Base-by-base conservation (phyloP, 2,113 vertebrate genomes). In the Sitta europaea region DNA sequence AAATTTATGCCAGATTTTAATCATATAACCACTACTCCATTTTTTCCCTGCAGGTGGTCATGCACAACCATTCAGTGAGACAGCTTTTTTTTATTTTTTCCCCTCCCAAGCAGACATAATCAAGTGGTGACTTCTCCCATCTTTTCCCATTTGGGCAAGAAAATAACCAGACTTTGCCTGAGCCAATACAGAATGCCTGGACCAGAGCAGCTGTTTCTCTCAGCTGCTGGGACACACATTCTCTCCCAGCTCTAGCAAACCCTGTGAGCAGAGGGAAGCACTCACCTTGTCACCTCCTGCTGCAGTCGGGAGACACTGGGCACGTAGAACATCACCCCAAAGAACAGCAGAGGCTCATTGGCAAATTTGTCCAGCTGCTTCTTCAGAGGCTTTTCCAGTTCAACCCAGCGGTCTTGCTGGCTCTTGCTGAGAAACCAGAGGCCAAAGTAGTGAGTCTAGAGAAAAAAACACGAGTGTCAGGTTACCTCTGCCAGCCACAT, bases 311-410 rank as follows among this genome's bases (percentile, higher is more conserved):
- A 99, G 51, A 99, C 99, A 47, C 92, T 99, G 90, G 99, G 99
- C 88, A 99, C 99, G 40, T 99, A 99, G 98, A 99, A 99, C 99
- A 99, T 99, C 38, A 99, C 99, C 65, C 99, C 99, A 14, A 99
- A 99, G 97, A 99, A 99, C 67, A 99, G 99, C 96, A 99, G 97
- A 29, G 98, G 98, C 97, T 99, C 99, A 27, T 98, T 99, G 96
- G 99, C 99, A 80, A 99, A 99, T 97, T 99, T 99, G 98, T 99
- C 99, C 98, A 99, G 98, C 98, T 99, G 99, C 96, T 99, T 99
- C 98, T 99, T 99, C 92, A 99, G 98, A 48, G 99, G 98, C 63
- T 99, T 99, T 98, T 99, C 99, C 94, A 99, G 98, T 98, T 99
- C 99, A 96, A 99, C 99, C 99, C 99, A 99, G 97, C 99, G 98